A percentile compares a stretch with the other conserved stretches of the same genome.
Evolutionary conservation across 2,888 invertebrate genomes (phyloP).

Genomic region (Stenoptilia bipunctidactyla): DNA sequence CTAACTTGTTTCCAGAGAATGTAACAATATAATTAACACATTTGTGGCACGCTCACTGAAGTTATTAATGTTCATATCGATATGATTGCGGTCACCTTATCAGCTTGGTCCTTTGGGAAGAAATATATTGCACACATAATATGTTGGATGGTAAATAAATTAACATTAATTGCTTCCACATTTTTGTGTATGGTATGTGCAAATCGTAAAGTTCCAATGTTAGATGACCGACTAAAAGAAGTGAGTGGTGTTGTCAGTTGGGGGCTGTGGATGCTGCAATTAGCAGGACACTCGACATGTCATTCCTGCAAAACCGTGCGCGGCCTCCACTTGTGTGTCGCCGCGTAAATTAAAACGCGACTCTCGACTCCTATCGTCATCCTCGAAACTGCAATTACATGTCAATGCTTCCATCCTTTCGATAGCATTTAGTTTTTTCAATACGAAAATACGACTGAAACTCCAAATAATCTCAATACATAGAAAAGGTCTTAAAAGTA

Average conservation of each 20-base stretch:
- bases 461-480: no score
- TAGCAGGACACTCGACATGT: slow-evolving; percentile 61
- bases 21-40: neutral
- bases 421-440: neutral
- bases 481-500: neutral
- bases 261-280: slow-evolving; percentile 50
- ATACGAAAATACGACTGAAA: no score
- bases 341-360: slow-evolving; percentile 67
- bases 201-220: slow-evolving; percentile 24
- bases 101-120: slow-evolving; percentile 44
- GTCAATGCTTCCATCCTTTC: neutral
- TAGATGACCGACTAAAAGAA: slow-evolving; percentile 30
- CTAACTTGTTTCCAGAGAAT: neutral
- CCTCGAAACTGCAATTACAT: slow-evolving; percentile 46
- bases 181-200: slow-evolving; percentile 12
- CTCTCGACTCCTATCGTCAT: slow-evolving; percentile 51
- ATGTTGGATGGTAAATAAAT: slow-evolving; percentile 12
- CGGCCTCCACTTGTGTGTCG: slow-evolving; percentile 61
- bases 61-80: slow-evolving; percentile 55
- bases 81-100: slow-evolving; percentile 61
- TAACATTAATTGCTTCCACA: slow-evolving; percentile 12
- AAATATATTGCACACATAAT: slow-evolving; percentile 14
- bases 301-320: slow-evolving; percentile 41
- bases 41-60: neutral
- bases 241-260: slow-evolving; percentile 26